Percentiles rank a stretch among this genome's conserved stretches.
phyloP scores from a whole-genome alignment of 2,797 vertebrate species.

The Melanogrammus aeglefinus region DNA sequence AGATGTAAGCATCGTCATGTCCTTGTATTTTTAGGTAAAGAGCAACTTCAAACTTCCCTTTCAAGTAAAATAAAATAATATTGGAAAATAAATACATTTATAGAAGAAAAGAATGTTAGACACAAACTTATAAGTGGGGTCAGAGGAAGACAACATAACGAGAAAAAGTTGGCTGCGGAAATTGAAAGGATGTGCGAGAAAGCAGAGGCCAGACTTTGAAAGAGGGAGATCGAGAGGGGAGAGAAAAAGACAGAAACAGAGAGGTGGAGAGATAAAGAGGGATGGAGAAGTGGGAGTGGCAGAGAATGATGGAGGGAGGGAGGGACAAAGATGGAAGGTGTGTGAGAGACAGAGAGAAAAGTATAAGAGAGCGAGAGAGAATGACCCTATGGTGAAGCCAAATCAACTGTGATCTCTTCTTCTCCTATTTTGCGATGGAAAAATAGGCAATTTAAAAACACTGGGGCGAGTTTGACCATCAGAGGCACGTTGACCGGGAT shows the following conservation, averaged over 20 bases:
- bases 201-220: background rate
- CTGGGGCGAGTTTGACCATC: constrained; percentile 37
- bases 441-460: constrained; percentile 34
- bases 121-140: background rate
- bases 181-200: background rate
- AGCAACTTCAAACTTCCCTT: no score
- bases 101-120: no score
- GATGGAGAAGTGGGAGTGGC: background rate
- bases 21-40: no score
- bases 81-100: no score
- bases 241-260: no score
- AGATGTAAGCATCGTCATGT: background rate
- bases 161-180: background rate
- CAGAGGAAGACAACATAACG: background rate
- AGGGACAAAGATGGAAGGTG: no score
- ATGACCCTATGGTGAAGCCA: background rate
- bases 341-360: no score
- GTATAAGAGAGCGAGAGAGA: background rate
- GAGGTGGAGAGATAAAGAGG: background rate
- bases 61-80: no score
- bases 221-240: background rate
- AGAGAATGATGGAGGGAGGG: no score
- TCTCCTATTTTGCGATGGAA: constrained; percentile 10
- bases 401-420: constrained; percentile 3
- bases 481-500: constrained; percentile 40